These are phyloP conservation scores for Drosophila murphyi DNA, from an alignment of 1,140 invertebrate genomes.

Conservation along the genomic window DNA sequence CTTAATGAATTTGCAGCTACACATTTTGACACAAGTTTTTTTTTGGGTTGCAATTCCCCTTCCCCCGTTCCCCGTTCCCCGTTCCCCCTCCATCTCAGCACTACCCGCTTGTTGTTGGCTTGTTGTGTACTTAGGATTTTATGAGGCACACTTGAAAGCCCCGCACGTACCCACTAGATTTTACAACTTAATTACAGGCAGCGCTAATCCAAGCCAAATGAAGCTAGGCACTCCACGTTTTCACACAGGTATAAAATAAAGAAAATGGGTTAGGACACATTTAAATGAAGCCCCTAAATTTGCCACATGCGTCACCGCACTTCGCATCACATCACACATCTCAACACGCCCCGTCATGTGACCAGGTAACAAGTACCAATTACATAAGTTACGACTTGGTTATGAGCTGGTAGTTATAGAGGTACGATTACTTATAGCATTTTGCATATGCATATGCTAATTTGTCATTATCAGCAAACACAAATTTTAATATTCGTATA, in stretches of 20 bases:
- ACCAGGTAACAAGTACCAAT: neutral
- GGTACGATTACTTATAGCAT: neutral
- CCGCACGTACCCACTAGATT: constrained; percentile 59
- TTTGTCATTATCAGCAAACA: no score
- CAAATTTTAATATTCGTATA: no score
- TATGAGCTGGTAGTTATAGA: neutral
- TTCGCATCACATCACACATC: neutral
- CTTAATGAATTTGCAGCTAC: constrained; percentile 56
- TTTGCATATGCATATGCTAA: no score
- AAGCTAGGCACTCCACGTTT: constrained; percentile 52
- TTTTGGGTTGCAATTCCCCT: neutral
- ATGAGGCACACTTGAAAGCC: constrained; percentile 45
- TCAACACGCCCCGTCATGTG: constrained; percentile 11
- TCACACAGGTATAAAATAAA: constrained; percentile 34
- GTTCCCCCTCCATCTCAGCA: neutral
- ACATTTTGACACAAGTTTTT: constrained; percentile 44
- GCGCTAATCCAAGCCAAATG: constrained; percentile 66
- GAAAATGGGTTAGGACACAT: constrained; percentile 52
- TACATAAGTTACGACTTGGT: constrained; percentile 14
- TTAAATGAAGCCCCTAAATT: constrained; percentile 44
- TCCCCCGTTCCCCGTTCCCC: no score
- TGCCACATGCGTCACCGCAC: constrained; percentile 15
- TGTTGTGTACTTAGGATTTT: constrained; percentile 74
- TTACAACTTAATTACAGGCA: constrained; percentile 74
- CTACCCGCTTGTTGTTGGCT: neutral